Conservation (phyloP, 2,888 invertebrate genomes). For the Caenorhabditis macrosperma region DNA sequence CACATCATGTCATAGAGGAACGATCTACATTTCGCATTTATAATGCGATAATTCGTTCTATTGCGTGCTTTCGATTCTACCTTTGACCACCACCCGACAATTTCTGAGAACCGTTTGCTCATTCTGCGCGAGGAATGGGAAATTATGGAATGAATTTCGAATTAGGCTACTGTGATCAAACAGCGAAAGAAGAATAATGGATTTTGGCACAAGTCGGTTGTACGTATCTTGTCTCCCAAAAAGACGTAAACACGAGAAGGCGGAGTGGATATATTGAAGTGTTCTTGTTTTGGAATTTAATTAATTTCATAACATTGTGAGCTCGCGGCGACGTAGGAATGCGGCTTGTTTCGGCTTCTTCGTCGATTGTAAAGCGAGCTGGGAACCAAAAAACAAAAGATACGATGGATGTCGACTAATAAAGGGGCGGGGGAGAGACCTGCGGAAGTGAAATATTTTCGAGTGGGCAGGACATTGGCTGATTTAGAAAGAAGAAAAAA, state of each 20-base stretch:
- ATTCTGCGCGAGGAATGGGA: slow-evolving; percentile 2
- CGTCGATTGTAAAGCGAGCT: neutral
- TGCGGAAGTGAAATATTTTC: slow-evolving; percentile 20
- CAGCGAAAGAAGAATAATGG: neutral
- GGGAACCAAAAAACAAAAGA: slow-evolving; percentile 29
- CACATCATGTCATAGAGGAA: neutral
- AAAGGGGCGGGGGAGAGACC: slow-evolving; percentile 25
- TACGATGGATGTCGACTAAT: slow-evolving; percentile 25
- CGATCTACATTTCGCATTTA: neutral
- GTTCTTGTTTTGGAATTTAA: slow-evolving; percentile 25
- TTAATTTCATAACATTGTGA: slow-evolving; percentile 40
- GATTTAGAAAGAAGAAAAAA: neutral
- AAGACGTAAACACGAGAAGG: slow-evolving; percentile 3
- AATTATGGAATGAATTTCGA: slow-evolving; percentile 32
- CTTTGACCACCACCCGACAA: slow-evolving; percentile 21
- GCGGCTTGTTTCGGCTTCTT: slow-evolving; percentile 16
- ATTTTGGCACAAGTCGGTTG: neutral
- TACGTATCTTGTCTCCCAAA: neutral
- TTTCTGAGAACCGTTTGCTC: slow-evolving; percentile 20
- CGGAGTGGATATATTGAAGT: neutral
- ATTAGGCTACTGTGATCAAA: neutral
- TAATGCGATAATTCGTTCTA: neutral
- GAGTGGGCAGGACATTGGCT: neutral
- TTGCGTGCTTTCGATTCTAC: slow-evolving; percentile 4
- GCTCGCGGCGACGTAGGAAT: neutral